phyloP scores from a whole-genome alignment of 1,140 invertebrate species.

The Hylyphantes graminicola region DNA sequence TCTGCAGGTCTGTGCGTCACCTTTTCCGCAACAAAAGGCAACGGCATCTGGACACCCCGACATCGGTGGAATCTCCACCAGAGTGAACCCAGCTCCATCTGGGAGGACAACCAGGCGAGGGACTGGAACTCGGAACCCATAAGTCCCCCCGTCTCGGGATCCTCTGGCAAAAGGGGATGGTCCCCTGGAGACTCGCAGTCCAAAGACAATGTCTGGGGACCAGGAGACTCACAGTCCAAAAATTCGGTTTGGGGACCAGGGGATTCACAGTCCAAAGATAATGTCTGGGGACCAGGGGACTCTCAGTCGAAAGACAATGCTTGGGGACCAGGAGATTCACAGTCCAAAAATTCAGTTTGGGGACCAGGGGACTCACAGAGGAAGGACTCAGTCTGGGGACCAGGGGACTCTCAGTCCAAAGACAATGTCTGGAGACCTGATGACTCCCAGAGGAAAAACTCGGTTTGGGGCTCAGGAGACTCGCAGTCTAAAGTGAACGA shows the following conservation, averaged over 20 bases:
- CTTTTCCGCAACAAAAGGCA: too few species aligned
- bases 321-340: not conserved
- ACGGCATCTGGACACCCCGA: too few species aligned
- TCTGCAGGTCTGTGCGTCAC: too few species aligned
- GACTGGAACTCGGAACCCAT: too few species aligned
- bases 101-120: too few species aligned
- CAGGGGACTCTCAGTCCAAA: constrained; percentile 21
- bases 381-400: constrained; percentile 2
- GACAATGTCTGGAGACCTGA: not conserved
- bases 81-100: too few species aligned
- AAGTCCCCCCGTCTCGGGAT: too few species aligned
- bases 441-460: constrained; percentile 21
- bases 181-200: not conserved
- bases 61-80: too few species aligned
- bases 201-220: not conserved
- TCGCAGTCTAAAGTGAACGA: too few species aligned
- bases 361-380: not conserved
- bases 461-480: not conserved
- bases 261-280: constrained; percentile 8
- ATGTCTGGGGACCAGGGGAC: constrained; percentile 6
- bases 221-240: not conserved
- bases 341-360: not conserved
- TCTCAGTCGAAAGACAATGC: constrained; percentile 45
- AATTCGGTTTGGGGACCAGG: not conserved
- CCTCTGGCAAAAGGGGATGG: not conserved